Percentiles rank a stretch among this genome's conserved stretches.
These are phyloP conservation scores for Drosophila saltans DNA, from an alignment of 1,140 invertebrate species.

Conservation along the genomic window DNA sequence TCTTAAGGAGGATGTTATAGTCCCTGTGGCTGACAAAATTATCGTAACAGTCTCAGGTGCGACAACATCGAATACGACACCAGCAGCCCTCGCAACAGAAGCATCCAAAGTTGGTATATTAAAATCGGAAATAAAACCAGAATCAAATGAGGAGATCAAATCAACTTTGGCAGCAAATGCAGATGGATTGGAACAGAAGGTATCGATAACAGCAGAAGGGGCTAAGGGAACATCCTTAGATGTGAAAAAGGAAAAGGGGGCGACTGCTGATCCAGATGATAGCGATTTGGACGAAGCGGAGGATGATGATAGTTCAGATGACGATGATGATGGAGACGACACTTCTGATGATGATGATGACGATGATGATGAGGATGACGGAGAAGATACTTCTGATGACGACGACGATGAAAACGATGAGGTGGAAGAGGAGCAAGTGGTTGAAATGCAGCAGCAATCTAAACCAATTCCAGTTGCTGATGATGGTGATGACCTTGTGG, in stretches of 20 bases:
- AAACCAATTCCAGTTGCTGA: conserved; percentile 38
- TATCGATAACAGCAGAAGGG: conserved; percentile 18
- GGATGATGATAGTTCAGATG: conserved; percentile 33
- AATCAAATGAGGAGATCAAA: neutral
- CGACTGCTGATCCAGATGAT: conserved; percentile 29
- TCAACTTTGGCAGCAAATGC: conserved; percentile 13
- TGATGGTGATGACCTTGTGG: conserved; percentile 46
- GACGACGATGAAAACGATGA: conserved; percentile 40
- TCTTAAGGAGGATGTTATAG: conserved; percentile 75
- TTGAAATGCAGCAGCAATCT: conserved; percentile 39
- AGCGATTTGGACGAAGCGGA: conserved; percentile 51
- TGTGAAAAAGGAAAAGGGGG: neutral
- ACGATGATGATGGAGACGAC: conserved; percentile 36
- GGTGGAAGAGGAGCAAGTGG: conserved; percentile 39
- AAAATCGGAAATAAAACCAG: neutral
- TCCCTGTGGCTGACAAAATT: conserved; percentile 52
- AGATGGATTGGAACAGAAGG: conserved; percentile 15
- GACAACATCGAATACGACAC: conserved; percentile 22
- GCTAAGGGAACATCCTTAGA: neutral
- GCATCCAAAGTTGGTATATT: neutral
- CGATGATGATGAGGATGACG: conserved; percentile 49
- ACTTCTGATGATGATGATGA: conserved; percentile 45
- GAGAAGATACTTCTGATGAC: conserved; percentile 29
- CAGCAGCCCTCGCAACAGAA: neutral
- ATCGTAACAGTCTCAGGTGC: neutral